A percentile compares a stretch with the other conserved stretches of the same genome.
phyloP scores from a whole-genome alignment of 2,888 invertebrate genomes.

The Mythimna vitellina region DNA sequence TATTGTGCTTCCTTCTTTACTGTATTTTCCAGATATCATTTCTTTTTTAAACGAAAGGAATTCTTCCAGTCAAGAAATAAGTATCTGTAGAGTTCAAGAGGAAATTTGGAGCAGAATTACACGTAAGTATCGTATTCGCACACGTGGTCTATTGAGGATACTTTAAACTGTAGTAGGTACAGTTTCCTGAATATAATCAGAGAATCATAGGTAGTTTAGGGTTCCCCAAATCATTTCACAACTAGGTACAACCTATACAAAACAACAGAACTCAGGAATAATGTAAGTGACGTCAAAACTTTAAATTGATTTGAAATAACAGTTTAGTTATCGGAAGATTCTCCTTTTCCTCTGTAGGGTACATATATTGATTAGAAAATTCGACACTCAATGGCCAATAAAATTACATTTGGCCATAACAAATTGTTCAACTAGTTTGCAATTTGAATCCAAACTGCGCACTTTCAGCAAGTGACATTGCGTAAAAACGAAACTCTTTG shows the following conservation, averaged over 20 bases:
- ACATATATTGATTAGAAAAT: neutral
- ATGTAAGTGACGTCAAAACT: neutral
- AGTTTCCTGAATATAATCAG: neutral
- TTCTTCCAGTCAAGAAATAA: neutral
- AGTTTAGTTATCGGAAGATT: neutral
- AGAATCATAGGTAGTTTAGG: neutral
- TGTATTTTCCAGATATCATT: slow-evolving; percentile 16
- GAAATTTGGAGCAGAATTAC: neutral
- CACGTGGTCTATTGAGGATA: neutral
- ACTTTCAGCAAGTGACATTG: slow-evolving; percentile 42
- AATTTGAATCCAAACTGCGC: slow-evolving; percentile 43
- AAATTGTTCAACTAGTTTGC: slow-evolving; percentile 24
- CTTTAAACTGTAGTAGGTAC: neutral
- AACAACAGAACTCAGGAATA: neutral
- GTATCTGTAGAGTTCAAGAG: neutral
- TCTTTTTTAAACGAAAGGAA: slow-evolving; percentile 9
- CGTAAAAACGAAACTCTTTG: slow-evolving; percentile 47
- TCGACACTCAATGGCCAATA: neutral
- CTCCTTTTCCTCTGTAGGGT: neutral
- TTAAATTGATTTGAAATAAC: neutral
- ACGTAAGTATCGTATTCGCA: neutral
- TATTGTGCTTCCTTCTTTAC: slow-evolving; percentile 29
- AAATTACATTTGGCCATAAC: neutral
- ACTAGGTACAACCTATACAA: neutral
- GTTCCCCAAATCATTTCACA: neutral